phyloP scores from a whole-genome alignment of 2,113 vertebrate species.

The Tyto alba region DNA sequence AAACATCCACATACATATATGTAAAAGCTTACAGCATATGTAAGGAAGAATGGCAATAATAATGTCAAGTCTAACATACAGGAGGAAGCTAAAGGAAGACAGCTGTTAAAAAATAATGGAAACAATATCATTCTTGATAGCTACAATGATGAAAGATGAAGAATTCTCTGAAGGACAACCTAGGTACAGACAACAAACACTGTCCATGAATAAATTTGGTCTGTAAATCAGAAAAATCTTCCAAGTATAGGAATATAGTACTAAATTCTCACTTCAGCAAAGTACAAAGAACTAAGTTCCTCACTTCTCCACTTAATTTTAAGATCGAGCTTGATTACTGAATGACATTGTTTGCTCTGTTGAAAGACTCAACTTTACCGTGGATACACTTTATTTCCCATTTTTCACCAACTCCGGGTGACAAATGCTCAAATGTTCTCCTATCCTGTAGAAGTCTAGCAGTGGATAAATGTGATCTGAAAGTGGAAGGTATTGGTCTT shows the following conservation, averaged over 20 bases:
- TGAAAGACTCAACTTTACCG: not conserved
- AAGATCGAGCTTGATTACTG: not conserved
- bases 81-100: not conserved
- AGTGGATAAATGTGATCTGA: rapidly evolving
- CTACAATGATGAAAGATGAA: not conserved
- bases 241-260: not conserved
- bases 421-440: not conserved
- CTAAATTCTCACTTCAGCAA: not conserved
- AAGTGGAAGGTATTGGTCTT: not conserved
- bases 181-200: not conserved
- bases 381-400: not conserved
- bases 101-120: not conserved
- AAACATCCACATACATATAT: not conserved
- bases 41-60: not conserved
- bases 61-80: not conserved
- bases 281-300: not conserved
- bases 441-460: not conserved
- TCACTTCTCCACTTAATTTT: not conserved
- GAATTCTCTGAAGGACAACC: not conserved
- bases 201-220: not conserved
- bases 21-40: not conserved
- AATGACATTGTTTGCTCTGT: not conserved
- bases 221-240: not conserved
- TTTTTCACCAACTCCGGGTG: not conserved
- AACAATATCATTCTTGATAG: not conserved